A percentile compares a stretch with the other conserved stretches of the same genome.
phyloP scores from a whole-genome alignment of 2,888 invertebrate species.

The Macroteleia sp. region DNA sequence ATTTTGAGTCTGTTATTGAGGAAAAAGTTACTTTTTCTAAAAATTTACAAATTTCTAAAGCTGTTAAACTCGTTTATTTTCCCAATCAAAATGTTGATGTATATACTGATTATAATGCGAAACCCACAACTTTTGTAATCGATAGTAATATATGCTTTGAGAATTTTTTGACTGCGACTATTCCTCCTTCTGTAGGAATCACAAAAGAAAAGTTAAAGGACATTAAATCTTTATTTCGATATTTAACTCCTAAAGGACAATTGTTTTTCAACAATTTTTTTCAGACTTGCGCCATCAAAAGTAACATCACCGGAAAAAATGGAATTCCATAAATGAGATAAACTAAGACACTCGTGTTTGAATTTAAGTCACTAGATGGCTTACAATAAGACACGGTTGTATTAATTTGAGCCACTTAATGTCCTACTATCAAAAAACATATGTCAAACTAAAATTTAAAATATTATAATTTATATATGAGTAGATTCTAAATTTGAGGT shows the following conservation, averaged over 20 bases:
- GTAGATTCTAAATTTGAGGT: too few relatives aligned
- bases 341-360: too few relatives aligned
- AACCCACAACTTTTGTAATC: background rate
- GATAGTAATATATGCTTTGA: background rate
- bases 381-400: too few relatives aligned
- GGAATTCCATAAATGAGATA: too few relatives aligned
- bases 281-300: too few relatives aligned
- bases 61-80: slow-evolving; percentile 10
- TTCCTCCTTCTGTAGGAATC: background rate
- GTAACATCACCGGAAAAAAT: too few relatives aligned
- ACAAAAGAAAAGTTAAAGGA: slow-evolving; percentile 19
- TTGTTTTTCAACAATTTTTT: too few relatives aligned
- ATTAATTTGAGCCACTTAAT: too few relatives aligned
- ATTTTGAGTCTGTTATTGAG: background rate
- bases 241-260: slow-evolving; percentile 5
- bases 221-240: slow-evolving; percentile 3
- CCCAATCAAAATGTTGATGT: slow-evolving; percentile 8
- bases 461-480: too few relatives aligned
- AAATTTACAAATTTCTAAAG: slow-evolving; percentile 10
- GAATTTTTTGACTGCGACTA: slow-evolving; percentile 1
- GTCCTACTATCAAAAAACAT: too few relatives aligned
- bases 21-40: background rate
- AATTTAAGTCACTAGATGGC: too few relatives aligned
- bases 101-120: background rate
- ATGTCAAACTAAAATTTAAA: too few relatives aligned